Evolutionary conservation across 2,113 vertebrate genomes (phyloP).

Genomic region (Cavia porcellus): DNA sequence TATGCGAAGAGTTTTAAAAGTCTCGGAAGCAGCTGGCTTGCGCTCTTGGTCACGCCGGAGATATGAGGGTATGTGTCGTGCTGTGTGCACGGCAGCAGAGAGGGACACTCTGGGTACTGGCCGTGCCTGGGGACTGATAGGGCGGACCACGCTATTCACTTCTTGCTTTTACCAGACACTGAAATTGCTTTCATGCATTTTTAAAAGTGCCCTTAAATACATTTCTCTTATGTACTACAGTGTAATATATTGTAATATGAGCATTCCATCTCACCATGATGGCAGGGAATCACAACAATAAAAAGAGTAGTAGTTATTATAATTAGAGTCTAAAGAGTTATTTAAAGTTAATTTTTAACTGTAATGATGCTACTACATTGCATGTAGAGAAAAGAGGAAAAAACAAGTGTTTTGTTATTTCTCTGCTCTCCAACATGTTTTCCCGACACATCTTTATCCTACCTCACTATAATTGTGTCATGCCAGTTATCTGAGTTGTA

Average conservation of each 20-base stretch:
- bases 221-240: background rate
- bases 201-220: background rate
- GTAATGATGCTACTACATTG: background rate
- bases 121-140: conserved; percentile 28
- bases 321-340: background rate
- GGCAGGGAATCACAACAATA: background rate
- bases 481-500: conserved; percentile 18
- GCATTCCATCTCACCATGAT: background rate
- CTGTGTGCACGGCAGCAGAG: background rate
- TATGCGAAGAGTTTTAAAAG: background rate
- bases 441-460: background rate
- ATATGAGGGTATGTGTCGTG: background rate
- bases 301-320: conserved; percentile 21
- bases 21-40: background rate
- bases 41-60: background rate
- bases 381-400: background rate
- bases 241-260: background rate
- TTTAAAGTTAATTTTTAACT: conserved; percentile 5
- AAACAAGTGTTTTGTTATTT: background rate
- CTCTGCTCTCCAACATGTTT: background rate
- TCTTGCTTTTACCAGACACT: background rate
- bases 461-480: conserved; percentile 44
- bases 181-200: background rate
- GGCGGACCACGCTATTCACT: background rate
- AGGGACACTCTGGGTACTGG: background rate